phyloP scores from a whole-genome alignment of 2,113 vertebrate genomes.

The Neogale vison region DNA sequence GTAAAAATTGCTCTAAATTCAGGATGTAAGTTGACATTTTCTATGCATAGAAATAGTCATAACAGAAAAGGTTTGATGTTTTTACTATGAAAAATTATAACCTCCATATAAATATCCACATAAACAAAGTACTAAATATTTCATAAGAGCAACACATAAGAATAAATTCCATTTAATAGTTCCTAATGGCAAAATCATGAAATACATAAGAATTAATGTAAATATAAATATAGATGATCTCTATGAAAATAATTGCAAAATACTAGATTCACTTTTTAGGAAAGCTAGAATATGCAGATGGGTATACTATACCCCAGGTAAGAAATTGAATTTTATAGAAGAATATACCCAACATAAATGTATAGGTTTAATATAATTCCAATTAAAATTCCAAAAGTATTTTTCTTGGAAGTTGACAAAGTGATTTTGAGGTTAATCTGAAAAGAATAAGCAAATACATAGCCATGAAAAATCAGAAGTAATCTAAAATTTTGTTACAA shows the following conservation, averaged over 20 bases:
- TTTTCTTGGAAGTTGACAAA: background rate
- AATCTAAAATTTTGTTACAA: background rate
- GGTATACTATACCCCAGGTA: background rate
- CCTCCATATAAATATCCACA: background rate
- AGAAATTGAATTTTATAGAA: background rate
- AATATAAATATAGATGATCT: background rate
- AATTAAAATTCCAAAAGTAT: background rate
- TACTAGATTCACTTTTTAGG: background rate
- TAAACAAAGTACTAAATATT: background rate
- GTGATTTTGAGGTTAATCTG: conserved; percentile 1
- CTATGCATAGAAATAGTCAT: background rate
- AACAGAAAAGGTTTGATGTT: background rate
- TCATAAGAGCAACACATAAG: background rate
- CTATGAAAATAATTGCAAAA: conserved; percentile 21
- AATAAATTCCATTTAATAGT: conserved; percentile 10
- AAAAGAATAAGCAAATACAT: background rate
- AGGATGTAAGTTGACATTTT: background rate
- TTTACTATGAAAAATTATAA: background rate
- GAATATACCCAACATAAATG: background rate
- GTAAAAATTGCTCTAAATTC: conserved; percentile 25
- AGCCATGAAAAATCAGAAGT: background rate
- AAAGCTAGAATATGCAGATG: background rate
- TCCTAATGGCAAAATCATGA: background rate
- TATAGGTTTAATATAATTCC: background rate
- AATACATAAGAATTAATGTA: conserved; percentile 17